These are phyloP conservation scores for Agrilus planipennis DNA, from an alignment of 1,140 invertebrate species.

Conservation along the genomic window DNA sequence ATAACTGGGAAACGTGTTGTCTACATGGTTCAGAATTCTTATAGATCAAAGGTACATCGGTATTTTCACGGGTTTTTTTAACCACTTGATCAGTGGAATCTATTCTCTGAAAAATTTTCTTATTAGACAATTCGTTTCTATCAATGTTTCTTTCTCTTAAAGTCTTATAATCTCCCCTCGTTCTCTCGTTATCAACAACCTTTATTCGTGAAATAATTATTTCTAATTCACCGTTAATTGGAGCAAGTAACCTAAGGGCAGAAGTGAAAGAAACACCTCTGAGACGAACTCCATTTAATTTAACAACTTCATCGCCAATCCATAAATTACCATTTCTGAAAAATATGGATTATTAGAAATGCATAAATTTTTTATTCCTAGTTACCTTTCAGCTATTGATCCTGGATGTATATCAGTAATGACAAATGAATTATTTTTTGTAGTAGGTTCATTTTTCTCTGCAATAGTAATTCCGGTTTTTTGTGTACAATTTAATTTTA, in stretches of 20 bases:
- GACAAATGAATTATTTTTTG: conserved; percentile 42
- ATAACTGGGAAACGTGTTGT: too few species aligned
- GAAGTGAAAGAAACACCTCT: conserved; percentile 56
- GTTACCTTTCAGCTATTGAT: conserved; percentile 23
- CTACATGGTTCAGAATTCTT: too few species aligned
- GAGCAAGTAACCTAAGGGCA: conserved; percentile 12
- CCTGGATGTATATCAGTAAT: conserved; percentile 45
- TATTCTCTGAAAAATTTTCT: too few species aligned
- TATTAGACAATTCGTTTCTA: too few species aligned
- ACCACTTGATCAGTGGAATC: too few species aligned
- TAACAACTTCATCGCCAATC: conserved; percentile 73
- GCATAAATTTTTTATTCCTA: too few species aligned
- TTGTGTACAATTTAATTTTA: conserved; percentile 38
- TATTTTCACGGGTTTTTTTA: too few species aligned
- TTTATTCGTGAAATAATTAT: conserved; percentile 15
- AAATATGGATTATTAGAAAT: conserved; percentile 5
- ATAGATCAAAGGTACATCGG: too few species aligned
- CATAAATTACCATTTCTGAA: conserved; percentile 61
- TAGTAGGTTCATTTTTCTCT: conserved; percentile 35
- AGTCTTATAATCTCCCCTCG: background rate
- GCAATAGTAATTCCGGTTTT: conserved; percentile 48
- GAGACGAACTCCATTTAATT: conserved; percentile 67
- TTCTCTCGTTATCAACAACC: conserved; percentile 1
- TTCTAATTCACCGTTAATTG: conserved; percentile 25
- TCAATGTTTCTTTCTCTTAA: too few species aligned